Base-by-base conservation (phyloP, 1,140 invertebrate species). In the Ceratina calcarata region DNA sequence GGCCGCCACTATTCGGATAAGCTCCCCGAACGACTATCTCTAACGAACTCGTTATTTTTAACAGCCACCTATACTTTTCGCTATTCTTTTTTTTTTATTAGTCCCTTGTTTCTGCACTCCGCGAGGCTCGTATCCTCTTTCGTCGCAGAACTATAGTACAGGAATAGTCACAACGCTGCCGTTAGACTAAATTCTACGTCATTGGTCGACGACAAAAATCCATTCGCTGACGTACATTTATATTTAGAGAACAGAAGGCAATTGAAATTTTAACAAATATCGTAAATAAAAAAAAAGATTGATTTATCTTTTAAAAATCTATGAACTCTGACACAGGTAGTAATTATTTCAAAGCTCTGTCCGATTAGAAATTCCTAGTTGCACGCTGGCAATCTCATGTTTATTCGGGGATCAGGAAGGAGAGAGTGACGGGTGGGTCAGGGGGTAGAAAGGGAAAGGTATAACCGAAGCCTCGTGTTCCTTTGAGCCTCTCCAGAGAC, bases 401-500 rank as follows among this genome's bases (percentile, higher is more conserved):
- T 86, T 86, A 86, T 85, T 64, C 60, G 73, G 68, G 45, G 27
- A 45, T 27, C 65, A 10, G 4, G 7, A 49, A 22, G 22, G 16
- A 10, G n/a, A 24, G 51, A 51, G n/a, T 2, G 32, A 27, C 15
- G 22, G 67, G 32, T 4, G 27, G 15, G 13, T 0, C 7, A 55
- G 27, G 20, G 18, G 32, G 49, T 1, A 27, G 24, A 18, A 53
- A 32, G 55, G 27, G 6, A 20, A 22, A 6, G 37, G 22, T 57
- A 16, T n/a, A 68, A 24, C 75, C 16, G 2, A 6, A 51, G 37
- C 15, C 60, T 57, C 24, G 45, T 53, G 53, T 78, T 77, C 78
- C 85, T 84, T 87, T 87, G 84, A 87, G 84, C 82, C 58, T 80
- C 86, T 85, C 80, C 60, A 81, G 81, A 87, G 87, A 88, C 87